Evolutionary conservation across 2,797 vertebrate species (phyloP).

Genomic region (Pipistrellus pygmaeus): DNA sequence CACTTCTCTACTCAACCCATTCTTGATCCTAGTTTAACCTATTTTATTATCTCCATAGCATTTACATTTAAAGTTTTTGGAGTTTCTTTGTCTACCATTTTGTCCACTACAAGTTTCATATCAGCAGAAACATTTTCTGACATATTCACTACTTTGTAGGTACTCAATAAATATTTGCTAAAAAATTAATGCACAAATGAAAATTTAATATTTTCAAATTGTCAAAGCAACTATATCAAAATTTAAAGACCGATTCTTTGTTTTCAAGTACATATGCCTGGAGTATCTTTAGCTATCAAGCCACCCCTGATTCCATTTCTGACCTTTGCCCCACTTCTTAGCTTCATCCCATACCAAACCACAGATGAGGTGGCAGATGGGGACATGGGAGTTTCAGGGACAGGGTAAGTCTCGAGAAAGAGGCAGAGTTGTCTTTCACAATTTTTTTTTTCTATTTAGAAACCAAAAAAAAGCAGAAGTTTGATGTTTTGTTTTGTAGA

Average conservation of each 20-base stretch:
- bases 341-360: neutral
- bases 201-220: conserved; percentile 36
- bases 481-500: conserved; percentile 55
- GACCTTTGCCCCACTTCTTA: neutral
- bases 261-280: neutral
- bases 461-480: conserved; percentile 11
- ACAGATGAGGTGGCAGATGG: neutral
- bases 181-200: conserved; percentile 39
- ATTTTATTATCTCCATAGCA: neutral
- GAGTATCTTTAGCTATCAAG: neutral
- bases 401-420: neutral
- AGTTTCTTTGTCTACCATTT: neutral
- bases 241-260: neutral
- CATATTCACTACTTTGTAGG: neutral
- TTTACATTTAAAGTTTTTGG: conserved; percentile 4
- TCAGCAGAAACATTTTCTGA: neutral
- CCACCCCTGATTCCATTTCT: neutral
- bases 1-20: neutral
- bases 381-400: neutral
- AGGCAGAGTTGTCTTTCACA: neutral
- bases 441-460: neutral
- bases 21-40: neutral
- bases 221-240: neutral
- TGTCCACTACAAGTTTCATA: neutral
- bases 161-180: neutral